These are phyloP conservation scores for Crematogaster levior DNA, from an alignment of 2,888 invertebrate genomes.

Conservation along the genomic window DNA sequence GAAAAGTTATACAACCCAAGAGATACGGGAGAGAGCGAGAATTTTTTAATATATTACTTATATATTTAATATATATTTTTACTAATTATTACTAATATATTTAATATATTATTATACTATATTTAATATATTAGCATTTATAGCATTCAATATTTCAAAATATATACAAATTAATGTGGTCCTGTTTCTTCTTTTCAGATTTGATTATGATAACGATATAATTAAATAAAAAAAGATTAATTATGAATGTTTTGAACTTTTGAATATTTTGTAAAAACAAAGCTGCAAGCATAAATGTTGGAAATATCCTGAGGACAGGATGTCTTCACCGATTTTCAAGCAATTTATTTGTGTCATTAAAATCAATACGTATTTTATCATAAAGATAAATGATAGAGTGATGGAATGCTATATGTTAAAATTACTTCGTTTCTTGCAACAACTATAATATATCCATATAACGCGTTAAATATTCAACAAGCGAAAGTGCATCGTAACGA, in stretches of 20 bases:
- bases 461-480: conserved; percentile 31
- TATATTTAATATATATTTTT: too few species aligned
- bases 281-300: not conserved
- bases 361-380: not conserved
- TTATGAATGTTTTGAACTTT: not conserved
- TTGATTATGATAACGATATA: not conserved
- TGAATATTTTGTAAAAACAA: not conserved
- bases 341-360: not conserved
- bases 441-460: not conserved
- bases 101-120: too few species aligned
- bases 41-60: too few species aligned
- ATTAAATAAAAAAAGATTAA: not conserved
- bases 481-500: conserved; percentile 32
- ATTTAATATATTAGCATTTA: too few species aligned
- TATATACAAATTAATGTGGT: not conserved
- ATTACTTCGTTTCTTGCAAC: not conserved
- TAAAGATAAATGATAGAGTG: not conserved
- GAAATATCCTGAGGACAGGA: too few species aligned
- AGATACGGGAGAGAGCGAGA: not conserved
- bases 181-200: not conserved
- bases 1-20: not conserved
- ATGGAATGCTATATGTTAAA: not conserved
- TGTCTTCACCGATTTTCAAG: not conserved
- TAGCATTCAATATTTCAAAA: not conserved
- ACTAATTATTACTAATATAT: too few species aligned